Percentiles rank a stretch among this genome's conserved stretches.
These are phyloP conservation scores for Drosophila pseudotalamancana DNA, from an alignment of 2,888 invertebrate species.

Conservation along the genomic window DNA sequence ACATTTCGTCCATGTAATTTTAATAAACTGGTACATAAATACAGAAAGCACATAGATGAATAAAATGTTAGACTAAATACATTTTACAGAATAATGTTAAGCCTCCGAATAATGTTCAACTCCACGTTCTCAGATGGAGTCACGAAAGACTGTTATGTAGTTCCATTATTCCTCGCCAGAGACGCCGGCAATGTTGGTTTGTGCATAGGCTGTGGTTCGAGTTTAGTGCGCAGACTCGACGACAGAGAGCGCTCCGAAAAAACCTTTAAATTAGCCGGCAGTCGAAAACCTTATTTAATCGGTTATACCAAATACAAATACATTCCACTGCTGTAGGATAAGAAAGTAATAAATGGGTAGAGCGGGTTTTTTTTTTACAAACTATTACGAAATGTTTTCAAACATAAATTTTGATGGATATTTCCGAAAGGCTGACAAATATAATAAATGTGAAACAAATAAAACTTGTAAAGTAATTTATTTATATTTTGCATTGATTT, in stretches of 20 bases:
- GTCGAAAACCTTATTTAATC: neutral
- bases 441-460: no score
- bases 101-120: no score
- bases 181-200: conserved; percentile 41
- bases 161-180: conserved; percentile 55
- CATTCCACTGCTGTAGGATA: no score
- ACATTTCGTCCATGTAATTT: neutral
- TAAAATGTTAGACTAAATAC: neutral
- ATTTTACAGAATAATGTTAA: neutral
- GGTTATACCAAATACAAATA: no score
- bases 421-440: no score
- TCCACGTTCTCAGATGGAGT: neutral
- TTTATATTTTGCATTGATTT: no score
- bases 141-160: conserved; percentile 27
- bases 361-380: neutral
- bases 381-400: no score
- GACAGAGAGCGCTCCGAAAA: conserved; percentile 48
- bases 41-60: neutral
- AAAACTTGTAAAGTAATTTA: no score
- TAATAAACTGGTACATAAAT: neutral
- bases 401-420: no score
- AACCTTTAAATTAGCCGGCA: conserved; percentile 4
- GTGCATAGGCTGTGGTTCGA: conserved; percentile 51
- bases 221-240: conserved; percentile 63
- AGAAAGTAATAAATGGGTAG: no score